These are phyloP conservation scores for Itoplectis maculator DNA, from an alignment of 2,888 invertebrate genomes.

Conservation along the genomic window DNA sequence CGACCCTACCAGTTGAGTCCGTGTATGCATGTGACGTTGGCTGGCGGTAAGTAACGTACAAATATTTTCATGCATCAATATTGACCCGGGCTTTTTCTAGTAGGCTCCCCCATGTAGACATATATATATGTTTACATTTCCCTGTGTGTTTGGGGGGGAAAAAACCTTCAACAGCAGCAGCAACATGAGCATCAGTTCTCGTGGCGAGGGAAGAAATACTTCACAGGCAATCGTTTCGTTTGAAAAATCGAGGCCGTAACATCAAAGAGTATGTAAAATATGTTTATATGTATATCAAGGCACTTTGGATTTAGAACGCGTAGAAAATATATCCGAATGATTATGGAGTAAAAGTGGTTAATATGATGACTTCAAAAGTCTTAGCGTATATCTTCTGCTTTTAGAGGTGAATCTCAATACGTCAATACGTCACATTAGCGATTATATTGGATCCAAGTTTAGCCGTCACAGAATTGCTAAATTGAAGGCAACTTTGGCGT, in stretches of 20 bases:
- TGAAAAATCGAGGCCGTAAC: slow-evolving; percentile 11
- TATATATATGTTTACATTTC: slow-evolving; percentile 3
- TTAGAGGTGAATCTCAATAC: no score
- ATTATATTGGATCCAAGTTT: not conserved
- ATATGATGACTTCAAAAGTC: no score
- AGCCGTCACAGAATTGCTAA: not conserved
- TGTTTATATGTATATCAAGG: not conserved
- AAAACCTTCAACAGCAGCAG: not conserved
- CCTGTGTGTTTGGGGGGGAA: not conserved
- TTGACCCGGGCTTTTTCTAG: slow-evolving; percentile 51
- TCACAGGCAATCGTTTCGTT: not conserved
- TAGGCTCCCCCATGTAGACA: slow-evolving; percentile 1
- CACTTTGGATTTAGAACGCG: not conserved
- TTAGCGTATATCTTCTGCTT: no score
- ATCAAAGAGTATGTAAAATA: no score
- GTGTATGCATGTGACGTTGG: slow-evolving; percentile 39
- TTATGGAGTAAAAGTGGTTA: no score
- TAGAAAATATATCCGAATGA: not conserved
- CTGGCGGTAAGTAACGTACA: slow-evolving; percentile 59
- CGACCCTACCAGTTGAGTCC: slow-evolving; percentile 24
- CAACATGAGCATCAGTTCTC: not conserved
- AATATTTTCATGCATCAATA: slow-evolving; percentile 59
- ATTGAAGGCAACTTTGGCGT: not conserved
- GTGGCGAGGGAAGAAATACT: not conserved
- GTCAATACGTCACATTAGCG: not conserved